Percentiles rank a stretch among this genome's conserved stretches.
phyloP scores from a whole-genome alignment of 2,888 invertebrate genomes.

The Drosophila fungiperda region DNA sequence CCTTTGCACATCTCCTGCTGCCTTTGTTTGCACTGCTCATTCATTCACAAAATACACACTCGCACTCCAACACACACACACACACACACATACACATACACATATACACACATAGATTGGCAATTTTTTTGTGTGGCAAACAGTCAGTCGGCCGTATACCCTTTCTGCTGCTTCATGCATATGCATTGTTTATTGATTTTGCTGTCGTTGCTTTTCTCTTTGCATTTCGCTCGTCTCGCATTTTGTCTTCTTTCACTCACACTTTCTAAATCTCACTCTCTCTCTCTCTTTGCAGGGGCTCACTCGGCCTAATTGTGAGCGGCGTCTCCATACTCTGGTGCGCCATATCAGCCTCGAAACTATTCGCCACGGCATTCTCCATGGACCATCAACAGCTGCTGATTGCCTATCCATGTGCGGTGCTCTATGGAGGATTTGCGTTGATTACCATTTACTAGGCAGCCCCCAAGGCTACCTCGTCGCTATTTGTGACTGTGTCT shows the following conservation, averaged over 20 bases:
- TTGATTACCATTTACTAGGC: conserved; percentile 88
- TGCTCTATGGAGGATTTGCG: conserved; percentile 92
- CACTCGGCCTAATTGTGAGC: conserved; percentile 87
- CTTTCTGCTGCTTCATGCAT: conserved; percentile 65
- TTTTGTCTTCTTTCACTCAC: conserved; percentile 19
- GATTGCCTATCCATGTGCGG: conserved; percentile 91
- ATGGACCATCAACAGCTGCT: conserved; percentile 91
- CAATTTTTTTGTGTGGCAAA: conserved; percentile 42
- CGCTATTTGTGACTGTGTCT: conserved; percentile 3
- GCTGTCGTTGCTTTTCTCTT: conserved; percentile 38
- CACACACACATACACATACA: conserved; percentile 12
- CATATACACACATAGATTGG: conserved; percentile 16
- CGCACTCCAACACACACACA: conserved; percentile 28
- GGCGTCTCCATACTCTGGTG: conserved; percentile 89
- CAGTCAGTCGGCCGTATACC: conserved; percentile 55
- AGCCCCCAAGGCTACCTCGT: conserved; percentile 43
- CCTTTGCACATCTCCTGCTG: conserved; percentile 68
- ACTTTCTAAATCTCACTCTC: not conserved
- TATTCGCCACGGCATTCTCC: conserved; percentile 90
- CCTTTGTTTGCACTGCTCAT: conserved; percentile 73
- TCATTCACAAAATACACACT: conserved; percentile 67
- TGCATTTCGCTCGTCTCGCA: conserved; percentile 28
- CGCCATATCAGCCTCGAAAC: conserved; percentile 90
- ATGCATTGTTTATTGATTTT: conserved; percentile 79
- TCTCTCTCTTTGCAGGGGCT: conserved; percentile 85